phyloP scores from a whole-genome alignment of 2,888 invertebrate species.

The Chymomyza fuscimana region DNA sequence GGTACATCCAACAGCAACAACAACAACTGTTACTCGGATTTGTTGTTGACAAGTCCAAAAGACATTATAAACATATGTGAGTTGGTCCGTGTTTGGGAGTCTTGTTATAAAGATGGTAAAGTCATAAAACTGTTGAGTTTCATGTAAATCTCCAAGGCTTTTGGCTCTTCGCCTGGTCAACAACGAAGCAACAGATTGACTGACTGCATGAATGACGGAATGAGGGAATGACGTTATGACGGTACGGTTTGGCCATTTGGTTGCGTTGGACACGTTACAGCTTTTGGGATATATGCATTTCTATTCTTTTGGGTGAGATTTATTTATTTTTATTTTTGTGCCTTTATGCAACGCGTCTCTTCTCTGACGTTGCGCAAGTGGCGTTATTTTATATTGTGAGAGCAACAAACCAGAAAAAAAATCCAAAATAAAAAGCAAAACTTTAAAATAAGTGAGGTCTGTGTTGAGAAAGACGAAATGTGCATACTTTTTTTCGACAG shows the following conservation, averaged over 20 bases:
- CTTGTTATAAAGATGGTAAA: slow-evolving; percentile 68
- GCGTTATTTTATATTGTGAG: slow-evolving; percentile 20
- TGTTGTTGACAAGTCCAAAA: background rate
- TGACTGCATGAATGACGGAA: too few relatives aligned
- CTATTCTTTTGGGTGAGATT: slow-evolving; percentile 69
- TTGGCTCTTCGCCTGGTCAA: slow-evolving; percentile 24
- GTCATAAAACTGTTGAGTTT: slow-evolving; percentile 75
- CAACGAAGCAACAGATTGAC: background rate
- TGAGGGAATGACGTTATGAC: too few relatives aligned
- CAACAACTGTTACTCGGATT: background rate
- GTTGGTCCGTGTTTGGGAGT: slow-evolving; percentile 19
- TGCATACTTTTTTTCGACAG: background rate
- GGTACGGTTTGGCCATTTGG: slow-evolving; percentile 4
- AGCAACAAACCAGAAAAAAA: background rate
- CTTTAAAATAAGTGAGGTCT: background rate
- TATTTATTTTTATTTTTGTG: slow-evolving; percentile 58
- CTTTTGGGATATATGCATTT: slow-evolving; percentile 38
- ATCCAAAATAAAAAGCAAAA: background rate
- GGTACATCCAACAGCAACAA: background rate
- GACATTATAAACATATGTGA: slow-evolving; percentile 5
- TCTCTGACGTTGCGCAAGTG: slow-evolving; percentile 58
- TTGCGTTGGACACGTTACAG: background rate
- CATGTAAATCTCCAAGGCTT: slow-evolving; percentile 75
- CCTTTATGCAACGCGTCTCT: slow-evolving; percentile 72
- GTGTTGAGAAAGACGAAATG: background rate